Base-by-base conservation (phyloP, 2,888 invertebrate genomes). In the Acleris emargana region DNA sequence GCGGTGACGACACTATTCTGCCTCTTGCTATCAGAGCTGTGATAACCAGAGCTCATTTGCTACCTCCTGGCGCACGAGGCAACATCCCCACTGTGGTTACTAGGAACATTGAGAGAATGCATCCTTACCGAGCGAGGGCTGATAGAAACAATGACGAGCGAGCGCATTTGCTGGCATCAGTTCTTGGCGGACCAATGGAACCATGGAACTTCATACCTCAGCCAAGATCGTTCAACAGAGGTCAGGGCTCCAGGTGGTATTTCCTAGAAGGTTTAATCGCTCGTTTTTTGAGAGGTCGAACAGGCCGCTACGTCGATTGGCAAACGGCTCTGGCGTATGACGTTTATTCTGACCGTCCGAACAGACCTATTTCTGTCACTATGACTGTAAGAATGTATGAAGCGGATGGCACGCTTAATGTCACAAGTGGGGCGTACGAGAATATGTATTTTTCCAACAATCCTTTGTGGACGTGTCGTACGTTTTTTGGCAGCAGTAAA, bases 391-490 rank as follows among this genome's bases (percentile, higher is more conserved):
- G 66, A n/a, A 66, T 60, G 66, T 55, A 66, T 20, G 60, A 60
- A 18, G 22, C 45, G 0, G 57, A 66, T 17, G 66, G 66, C 1
- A 52, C 45, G 1, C 13, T 66, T 9, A 45, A 60, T 22, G 51
- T 42, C 22, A 52, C 60, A 0, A 28, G 32, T 1, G 51, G 55
- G 17, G 20, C 38, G 1, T 66, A 38, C 18, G 66, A 66, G 45
- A 57, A 60, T 47, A 43, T 66, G 60, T 66, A 47, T 42, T 66
- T 66, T 47, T 66, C 66, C 25, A 66, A 66, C 47, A 66, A 66
- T 57, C 61, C 66, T 17, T 17, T 51, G 43, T 64, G 64, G 64
- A 32, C 50, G 7, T 64, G 64, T 50, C 54, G 54, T 2, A 22
- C n/a, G 5, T 60, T 64, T 22, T 64, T 64, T 22, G 32, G 49